Base-by-base conservation (phyloP, 1,140 invertebrate species). In the Galendromus occidentalis region DNA sequence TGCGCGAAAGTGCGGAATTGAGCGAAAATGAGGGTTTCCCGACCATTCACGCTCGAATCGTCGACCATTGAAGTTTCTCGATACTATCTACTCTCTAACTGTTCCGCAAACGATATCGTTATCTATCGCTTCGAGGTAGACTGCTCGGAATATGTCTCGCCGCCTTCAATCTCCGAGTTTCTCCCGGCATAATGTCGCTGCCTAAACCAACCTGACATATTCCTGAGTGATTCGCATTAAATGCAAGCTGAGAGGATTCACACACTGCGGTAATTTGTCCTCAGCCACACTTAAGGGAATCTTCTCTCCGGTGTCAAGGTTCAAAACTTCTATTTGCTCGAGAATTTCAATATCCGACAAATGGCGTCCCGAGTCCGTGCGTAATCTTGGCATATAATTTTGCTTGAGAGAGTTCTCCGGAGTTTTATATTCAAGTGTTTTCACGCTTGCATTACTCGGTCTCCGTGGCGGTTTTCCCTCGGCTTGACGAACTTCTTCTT, bases 201-300 rank as follows among this genome's bases (percentile, higher is more conserved):
- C 17, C 42, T 66, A n/a, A n/a, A 68, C 67, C 67, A 67, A 77
- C 76, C 77, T 86, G 44, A 87, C 84, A 74, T 89, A 90, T 77
- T 91, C 87, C 0, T 88, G 88, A 0, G 90, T 92, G 12, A 94
- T 77, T 68, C 89, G 81, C 84, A 96, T 92, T 71, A 97, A 93
- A 74, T 96, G 92, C 63, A 96, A 76, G 18, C 90, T 91, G 18
- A 97, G 79, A 7, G 91, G 91, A 75, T 90, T 89, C 70, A 92
- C 86, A 74, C 88, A 89, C 72, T 88, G 84, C 0, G 89, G 89
- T 67, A 92, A 76, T 73, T 89, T 88, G 72, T 91, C 87, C 74
- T 92, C 89, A 0, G 89, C 90, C 71, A 86, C 83, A 76, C 86
- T 91, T 44, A 93, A 78, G 39, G 88, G 87, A 66, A 92, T 83